A percentile compares a stretch with the other conserved stretches of the same genome.
Evolutionary conservation across 2,113 vertebrate species (phyloP).

Genomic region (Varanus salvator): DNA sequence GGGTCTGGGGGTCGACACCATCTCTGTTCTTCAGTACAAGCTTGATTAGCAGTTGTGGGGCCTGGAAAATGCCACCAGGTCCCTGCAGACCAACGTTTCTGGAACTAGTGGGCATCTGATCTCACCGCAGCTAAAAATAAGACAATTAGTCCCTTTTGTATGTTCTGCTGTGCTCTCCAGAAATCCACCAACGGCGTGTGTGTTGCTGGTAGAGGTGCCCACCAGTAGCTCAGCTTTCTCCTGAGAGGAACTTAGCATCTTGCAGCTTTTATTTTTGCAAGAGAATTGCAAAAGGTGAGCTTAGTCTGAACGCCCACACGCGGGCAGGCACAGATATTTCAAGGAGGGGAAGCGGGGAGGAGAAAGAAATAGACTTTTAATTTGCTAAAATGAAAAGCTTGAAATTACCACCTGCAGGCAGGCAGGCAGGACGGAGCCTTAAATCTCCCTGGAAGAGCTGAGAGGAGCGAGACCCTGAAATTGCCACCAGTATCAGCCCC

Average conservation of each 20-base stretch:
- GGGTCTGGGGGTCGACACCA: too few relatives aligned
- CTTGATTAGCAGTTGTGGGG: background rate
- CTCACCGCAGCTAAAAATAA: background rate
- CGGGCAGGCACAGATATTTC: constrained; percentile 41
- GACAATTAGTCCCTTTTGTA: background rate
- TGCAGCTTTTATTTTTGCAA: constrained; percentile 73
- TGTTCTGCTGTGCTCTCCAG: background rate
- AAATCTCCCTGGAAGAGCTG: constrained; percentile 57
- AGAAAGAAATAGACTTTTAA: constrained; percentile 44
- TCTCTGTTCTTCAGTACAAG: background rate
- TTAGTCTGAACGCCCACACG: constrained; percentile 62
- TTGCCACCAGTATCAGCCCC: constrained; percentile 57
- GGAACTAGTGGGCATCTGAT: background rate
- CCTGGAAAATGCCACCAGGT: background rate
- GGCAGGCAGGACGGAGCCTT: constrained; percentile 62
- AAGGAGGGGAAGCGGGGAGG: background rate
- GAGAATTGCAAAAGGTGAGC: constrained; percentile 69
- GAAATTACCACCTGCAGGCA: constrained; percentile 66
- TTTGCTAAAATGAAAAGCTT: constrained; percentile 68
- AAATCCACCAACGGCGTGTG: background rate
- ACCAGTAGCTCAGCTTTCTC: constrained; percentile 53
- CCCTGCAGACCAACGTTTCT: background rate
- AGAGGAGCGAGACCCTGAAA: constrained; percentile 65
- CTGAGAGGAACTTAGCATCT: constrained; percentile 63
- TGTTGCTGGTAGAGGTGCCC: constrained; percentile 28